Evolutionary conservation across 2,113 vertebrate genomes (phyloP).

Genomic region (Bufo bufo): DNA sequence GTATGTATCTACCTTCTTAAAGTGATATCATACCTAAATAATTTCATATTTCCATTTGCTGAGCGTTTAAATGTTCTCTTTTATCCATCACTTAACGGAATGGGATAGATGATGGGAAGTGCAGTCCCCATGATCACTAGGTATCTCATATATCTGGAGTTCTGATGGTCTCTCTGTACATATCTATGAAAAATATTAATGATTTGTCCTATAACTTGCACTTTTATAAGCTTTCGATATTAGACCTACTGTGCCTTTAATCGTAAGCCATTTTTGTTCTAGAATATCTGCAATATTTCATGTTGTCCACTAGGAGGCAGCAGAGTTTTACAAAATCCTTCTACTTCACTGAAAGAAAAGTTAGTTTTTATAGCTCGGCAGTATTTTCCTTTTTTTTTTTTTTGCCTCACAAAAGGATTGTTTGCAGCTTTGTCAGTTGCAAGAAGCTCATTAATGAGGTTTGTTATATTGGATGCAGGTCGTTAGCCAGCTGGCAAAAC

Average conservation of each 20-base stretch:
- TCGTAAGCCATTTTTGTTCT: not conserved
- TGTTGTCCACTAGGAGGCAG: slow-evolving; percentile 37
- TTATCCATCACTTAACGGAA: too few species aligned
- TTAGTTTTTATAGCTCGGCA: slow-evolving; percentile 25
- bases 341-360: not conserved
- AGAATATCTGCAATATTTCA: not conserved
- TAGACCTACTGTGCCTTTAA: not conserved
- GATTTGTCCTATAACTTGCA: not conserved
- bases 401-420: slow-evolving; percentile 1
- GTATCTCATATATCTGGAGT: too few species aligned
- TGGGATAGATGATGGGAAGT: too few species aligned
- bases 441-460: slow-evolving; percentile 48
- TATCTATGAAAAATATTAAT: too few species aligned
- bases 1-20: too few species aligned
- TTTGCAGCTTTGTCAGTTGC: slow-evolving; percentile 35
- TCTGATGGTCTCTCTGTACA: too few species aligned
- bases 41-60: too few species aligned
- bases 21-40: too few species aligned
- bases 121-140: too few species aligned
- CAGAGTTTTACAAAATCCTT: slow-evolving; percentile 6
- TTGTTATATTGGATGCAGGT: slow-evolving; percentile 56
- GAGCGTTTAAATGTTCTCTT: too few species aligned
- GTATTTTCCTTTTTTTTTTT: slow-evolving; percentile 19
- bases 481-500: slow-evolving; percentile 55
- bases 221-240: not conserved